phyloP scores from a whole-genome alignment of 2,113 vertebrate species.

The Zingel zingel region DNA sequence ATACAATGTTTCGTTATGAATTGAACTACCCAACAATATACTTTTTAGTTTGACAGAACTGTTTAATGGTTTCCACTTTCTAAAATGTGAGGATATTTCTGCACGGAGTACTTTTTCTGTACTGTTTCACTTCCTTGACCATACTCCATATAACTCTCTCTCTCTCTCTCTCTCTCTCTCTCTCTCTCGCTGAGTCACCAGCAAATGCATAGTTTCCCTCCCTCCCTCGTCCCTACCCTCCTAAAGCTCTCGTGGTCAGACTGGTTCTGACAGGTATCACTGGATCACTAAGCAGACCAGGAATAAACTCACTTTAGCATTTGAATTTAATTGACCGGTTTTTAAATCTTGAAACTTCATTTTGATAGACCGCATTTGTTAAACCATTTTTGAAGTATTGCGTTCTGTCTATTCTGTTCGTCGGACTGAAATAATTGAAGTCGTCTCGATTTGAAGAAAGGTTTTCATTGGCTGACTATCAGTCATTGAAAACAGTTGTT shows the following conservation, averaged over 20 bases:
- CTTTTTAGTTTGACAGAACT: no score
- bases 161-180: no score
- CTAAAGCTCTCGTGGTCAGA: not conserved
- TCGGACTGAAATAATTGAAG: not conserved
- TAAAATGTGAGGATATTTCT: no score
- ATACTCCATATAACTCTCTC: not conserved
- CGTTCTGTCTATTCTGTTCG: not conserved
- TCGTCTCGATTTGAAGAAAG: not conserved
- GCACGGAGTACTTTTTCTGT: no score
- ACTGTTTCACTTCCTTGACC: constrained; percentile 1
- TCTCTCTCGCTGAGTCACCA: not conserved
- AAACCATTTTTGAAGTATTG: not conserved
- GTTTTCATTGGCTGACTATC: no score
- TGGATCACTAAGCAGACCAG: no score
- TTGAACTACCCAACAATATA: no score
- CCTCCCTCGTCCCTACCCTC: not conserved
- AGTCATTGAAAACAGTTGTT: not conserved
- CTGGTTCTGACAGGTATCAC: not conserved
- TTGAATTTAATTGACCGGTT: not conserved
- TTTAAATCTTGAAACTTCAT: not conserved
- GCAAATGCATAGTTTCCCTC: not conserved
- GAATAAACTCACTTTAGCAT: no score
- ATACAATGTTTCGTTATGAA: no score
- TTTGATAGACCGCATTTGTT: not conserved
- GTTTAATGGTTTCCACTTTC: no score